Percentiles rank a stretch among this genome's conserved stretches.
Evolutionary conservation across 2,888 invertebrate species (phyloP).

Genomic region (Lasioglossum malachurum): DNA sequence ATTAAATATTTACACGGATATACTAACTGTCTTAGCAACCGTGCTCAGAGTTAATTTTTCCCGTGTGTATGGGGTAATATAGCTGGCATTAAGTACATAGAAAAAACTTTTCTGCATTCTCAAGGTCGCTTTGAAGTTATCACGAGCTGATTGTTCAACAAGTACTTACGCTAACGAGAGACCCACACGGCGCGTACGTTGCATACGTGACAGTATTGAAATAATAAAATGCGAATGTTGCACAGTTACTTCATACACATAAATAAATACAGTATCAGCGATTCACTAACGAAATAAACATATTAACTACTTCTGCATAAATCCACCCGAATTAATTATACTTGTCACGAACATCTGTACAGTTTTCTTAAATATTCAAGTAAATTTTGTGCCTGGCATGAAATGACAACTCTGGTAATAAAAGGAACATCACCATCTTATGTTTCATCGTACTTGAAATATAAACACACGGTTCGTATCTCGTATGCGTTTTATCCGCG

Average conservation of each 20-base stretch:
- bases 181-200: background rate
- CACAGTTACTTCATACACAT: background rate
- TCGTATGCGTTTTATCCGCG: background rate
- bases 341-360: background rate
- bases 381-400: too few species aligned
- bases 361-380: background rate
- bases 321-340: conserved; percentile 1
- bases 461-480: background rate
- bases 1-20: background rate
- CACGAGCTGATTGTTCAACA: conserved; percentile 11
- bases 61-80: background rate
- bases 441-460: background rate
- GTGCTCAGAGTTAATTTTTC: background rate
- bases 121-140: background rate
- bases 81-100: background rate
- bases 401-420: background rate
- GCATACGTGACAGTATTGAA: background rate
- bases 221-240: background rate
- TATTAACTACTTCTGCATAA: background rate
- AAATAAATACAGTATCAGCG: background rate
- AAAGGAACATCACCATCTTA: background rate
- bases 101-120: background rate
- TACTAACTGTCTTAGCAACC: background rate
- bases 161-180: conserved; percentile 6
- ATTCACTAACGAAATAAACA: background rate